A percentile compares a stretch with the other conserved stretches of the same genome.
Evolutionary conservation across 2,113 vertebrate genomes (phyloP).

Genomic region (Romanogobio albipinnatus): DNA sequence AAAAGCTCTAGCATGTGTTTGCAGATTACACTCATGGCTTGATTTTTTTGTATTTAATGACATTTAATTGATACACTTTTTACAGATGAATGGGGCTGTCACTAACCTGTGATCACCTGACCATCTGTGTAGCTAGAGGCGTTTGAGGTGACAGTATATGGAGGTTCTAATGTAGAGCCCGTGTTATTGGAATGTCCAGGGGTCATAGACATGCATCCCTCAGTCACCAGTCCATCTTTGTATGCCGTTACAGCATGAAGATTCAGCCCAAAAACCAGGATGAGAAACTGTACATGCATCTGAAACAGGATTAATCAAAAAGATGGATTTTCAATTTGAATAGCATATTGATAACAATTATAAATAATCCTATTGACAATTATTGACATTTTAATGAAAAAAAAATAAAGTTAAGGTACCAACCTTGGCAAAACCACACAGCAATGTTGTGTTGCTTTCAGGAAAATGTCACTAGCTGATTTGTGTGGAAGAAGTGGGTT

Average conservation of each 20-base stretch:
- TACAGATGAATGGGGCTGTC: neutral
- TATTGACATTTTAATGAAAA: neutral
- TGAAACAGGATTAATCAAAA: slow-evolving; percentile 18
- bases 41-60: neutral
- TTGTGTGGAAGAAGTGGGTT: neutral
- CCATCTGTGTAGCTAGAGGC: neutral
- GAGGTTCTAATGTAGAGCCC: neutral
- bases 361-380: neutral
- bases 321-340: neutral
- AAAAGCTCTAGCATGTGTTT: neutral
- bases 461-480: neutral
- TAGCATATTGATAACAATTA: neutral
- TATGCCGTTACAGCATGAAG: neutral
- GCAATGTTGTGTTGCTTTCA: neutral
- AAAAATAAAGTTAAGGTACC: neutral
- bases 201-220: neutral
- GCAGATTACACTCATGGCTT: neutral
- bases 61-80: neutral
- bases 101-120: slow-evolving; percentile 30
- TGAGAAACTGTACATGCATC: slow-evolving; percentile 8
- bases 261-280: neutral
- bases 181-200: neutral
- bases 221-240: neutral
- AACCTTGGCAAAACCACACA: slow-evolving; percentile 1
- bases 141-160: neutral